Base-by-base conservation (phyloP, 2,888 invertebrate species). In the Habroteleia sp. region DNA sequence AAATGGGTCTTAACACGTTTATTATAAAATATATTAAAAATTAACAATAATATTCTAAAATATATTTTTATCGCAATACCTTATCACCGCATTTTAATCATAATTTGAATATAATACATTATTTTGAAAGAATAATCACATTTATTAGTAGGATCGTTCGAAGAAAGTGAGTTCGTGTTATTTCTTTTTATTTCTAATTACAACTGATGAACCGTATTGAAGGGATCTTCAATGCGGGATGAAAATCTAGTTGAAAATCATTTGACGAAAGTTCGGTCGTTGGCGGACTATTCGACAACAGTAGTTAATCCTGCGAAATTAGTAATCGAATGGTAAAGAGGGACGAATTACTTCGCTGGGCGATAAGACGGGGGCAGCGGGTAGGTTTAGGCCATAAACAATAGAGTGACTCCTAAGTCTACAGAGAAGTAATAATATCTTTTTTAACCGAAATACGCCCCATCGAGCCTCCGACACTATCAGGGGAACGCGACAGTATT, bases 401-500 rank as follows among this genome's bases (percentile, higher is more conserved):
- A 79, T 79, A 62, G 72, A 68, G 65, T 39, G 20, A 16, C 60
- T 54, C 29, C 42, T 20, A 50, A 77, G 77, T 77, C 78, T 76
- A 81, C 78, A 74, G 79, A 68, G 66, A 77, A 76, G 78, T 81
- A 80, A 77, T 82, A 83, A 84, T 83, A 82, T 86, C 84, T 82
- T 86, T 86, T 85, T 83, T 83, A 77, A 78, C 74, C 78, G 78
- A 77, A 83, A 81, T 82, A 82, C 85, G 83, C 84, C 86, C 84
- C 84, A 82, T 84, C 82, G 82, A 83, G 85, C 81, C 81, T 80
- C 80, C 83, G 82, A 84, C 82, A 82, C 79, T 69, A 82, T 83
- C 84, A 77, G 76, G 78, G 77, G 83, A 80, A 82, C 78, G 81
- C 80, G 81, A 84, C 83, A 82, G 85, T 84, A 86, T 87, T 88